These are phyloP conservation scores for Nanorana parkeri DNA, from an alignment of 2,113 vertebrate genomes.

Conservation along the genomic window DNA sequence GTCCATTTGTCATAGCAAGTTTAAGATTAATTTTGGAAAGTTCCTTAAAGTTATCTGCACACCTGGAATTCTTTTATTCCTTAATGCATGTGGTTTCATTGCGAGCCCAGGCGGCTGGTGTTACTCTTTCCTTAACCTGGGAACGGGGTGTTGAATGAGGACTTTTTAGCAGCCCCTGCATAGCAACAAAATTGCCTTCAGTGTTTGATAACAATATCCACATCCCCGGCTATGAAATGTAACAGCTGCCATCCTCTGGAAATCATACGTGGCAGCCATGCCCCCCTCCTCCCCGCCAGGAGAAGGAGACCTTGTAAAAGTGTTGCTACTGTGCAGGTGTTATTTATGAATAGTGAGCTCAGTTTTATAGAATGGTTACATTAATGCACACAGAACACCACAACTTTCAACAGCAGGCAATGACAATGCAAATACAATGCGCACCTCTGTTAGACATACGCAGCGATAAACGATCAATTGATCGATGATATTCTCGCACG, in stretches of 20 bases:
- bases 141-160: background rate
- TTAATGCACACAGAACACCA: too few relatives aligned
- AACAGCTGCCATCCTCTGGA: background rate
- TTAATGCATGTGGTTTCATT: background rate
- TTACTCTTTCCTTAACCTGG: background rate
- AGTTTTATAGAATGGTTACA: too few relatives aligned
- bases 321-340: background rate
- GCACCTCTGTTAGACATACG: too few relatives aligned
- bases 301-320: background rate
- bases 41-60: background rate
- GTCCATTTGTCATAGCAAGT: background rate
- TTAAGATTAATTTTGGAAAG: background rate
- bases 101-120: background rate
- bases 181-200: background rate
- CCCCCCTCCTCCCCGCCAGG: background rate
- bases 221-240: background rate
- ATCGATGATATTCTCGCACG: too few relatives aligned
- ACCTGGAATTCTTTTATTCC: slow-evolving; percentile 21
- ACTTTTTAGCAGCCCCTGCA: slow-evolving; percentile 1
- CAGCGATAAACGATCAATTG: too few relatives aligned
- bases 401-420: too few relatives aligned
- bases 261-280: background rate
- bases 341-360: background rate
- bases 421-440: too few relatives aligned
- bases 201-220: slow-evolving; percentile 4